Evolutionary conservation across 2,888 invertebrate species (phyloP).

Genomic region (Drosophila peninsularis): DNA sequence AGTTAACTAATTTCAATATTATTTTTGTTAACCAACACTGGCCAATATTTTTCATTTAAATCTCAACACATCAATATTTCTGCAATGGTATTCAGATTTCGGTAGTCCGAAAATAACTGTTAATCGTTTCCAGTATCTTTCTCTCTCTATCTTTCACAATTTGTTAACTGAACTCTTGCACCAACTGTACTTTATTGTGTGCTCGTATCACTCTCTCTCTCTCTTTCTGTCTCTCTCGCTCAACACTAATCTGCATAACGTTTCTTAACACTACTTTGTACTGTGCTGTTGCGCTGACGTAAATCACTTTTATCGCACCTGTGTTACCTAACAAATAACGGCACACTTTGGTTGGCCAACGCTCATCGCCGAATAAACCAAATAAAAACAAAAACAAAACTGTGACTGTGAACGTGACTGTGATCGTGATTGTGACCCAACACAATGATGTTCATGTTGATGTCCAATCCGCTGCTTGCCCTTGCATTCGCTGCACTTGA

Average conservation of each 20-base stretch:
- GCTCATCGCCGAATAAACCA: constrained; percentile 33
- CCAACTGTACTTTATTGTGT: constrained; percentile 57
- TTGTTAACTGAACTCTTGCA: constrained; percentile 56
- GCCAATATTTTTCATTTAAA: no score
- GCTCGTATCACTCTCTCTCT: constrained; percentile 50
- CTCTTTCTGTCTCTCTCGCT: constrained; percentile 23
- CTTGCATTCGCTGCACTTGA: constrained; percentile 53
- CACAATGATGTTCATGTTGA: constrained; percentile 31
- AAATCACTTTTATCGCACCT: constrained; percentile 34
- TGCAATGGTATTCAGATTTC: constrained; percentile 11
- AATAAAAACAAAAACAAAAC: constrained; percentile 1
- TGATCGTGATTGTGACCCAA: constrained; percentile 37
- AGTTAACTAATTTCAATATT: no score
- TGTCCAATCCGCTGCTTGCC: constrained; percentile 46
- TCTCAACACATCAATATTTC: background rate
- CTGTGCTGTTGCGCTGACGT: constrained; percentile 47
- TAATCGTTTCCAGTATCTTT: constrained; percentile 36
- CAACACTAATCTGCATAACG: constrained; percentile 56
- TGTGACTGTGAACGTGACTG: constrained; percentile 36
- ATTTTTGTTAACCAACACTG: no score
- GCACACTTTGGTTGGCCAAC: constrained; percentile 45
- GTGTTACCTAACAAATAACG: constrained; percentile 34
- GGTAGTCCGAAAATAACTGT: constrained; percentile 13
- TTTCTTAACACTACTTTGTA: constrained; percentile 35
- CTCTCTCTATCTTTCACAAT: constrained; percentile 29